phyloP scores from a whole-genome alignment of 2,888 invertebrate genomes.

The Willowsia nigromaculata region DNA sequence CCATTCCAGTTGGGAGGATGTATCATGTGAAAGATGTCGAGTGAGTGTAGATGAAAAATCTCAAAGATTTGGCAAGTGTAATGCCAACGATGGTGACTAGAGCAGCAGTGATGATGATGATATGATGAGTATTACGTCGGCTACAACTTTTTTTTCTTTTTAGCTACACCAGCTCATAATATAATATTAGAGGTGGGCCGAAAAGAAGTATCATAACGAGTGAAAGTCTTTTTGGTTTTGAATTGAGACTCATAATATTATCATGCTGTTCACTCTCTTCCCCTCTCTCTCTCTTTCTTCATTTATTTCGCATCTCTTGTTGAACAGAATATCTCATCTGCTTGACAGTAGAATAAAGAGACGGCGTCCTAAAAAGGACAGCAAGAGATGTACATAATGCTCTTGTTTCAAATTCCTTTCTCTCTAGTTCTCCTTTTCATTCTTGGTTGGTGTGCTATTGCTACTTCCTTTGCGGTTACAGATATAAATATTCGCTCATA shows the following conservation, averaged over 20 bases:
- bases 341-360: neutral
- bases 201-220: neutral
- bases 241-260: neutral
- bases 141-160: neutral
- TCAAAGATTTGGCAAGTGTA: neutral
- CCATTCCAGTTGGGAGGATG: neutral
- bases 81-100: neutral
- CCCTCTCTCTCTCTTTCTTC: neutral
- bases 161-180: neutral
- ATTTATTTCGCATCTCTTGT: neutral
- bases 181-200: neutral
- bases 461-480: neutral
- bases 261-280: neutral
- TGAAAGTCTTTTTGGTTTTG: neutral
- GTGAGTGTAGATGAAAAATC: neutral
- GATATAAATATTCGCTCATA: neutral
- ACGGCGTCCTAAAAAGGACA: neutral
- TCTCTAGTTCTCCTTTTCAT: neutral
- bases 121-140: neutral
- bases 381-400: neutral
- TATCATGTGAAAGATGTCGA: neutral
- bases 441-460: neutral
- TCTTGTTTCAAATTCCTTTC: slow-evolving; percentile 9
- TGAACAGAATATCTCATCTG: neutral
- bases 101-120: neutral